These are phyloP conservation scores for Caenorhabditis latens DNA, from an alignment of 1,140 invertebrate genomes.

Conservation along the genomic window DNA sequence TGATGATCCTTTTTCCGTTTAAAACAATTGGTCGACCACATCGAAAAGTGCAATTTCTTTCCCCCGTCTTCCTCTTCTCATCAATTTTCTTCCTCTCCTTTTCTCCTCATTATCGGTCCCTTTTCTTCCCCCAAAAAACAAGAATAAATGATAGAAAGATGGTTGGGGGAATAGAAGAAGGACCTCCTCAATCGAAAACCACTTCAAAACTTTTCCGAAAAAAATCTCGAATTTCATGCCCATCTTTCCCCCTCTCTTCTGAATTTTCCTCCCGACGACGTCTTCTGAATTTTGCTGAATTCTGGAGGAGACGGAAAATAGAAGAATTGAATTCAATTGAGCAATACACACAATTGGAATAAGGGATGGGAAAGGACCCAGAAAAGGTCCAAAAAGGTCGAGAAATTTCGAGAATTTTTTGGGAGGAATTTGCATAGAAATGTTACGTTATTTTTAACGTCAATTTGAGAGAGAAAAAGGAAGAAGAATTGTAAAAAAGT, in stretches of 20 bases:
- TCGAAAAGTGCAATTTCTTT: background rate
- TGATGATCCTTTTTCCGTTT: background rate
- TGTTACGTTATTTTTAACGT: too few relatives aligned
- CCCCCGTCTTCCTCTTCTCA: background rate
- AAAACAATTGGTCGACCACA: background rate
- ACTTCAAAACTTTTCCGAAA: slow-evolving; percentile 15
- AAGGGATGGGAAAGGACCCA: background rate
- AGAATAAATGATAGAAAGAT: background rate
- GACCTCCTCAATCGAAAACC: background rate
- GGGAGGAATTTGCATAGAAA: background rate
- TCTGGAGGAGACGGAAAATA: background rate
- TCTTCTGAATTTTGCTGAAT: background rate
- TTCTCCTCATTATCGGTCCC: background rate
- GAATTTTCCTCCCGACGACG: background rate
- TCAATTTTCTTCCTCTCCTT: background rate
- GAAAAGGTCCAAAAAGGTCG: background rate
- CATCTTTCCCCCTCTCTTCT: background rate
- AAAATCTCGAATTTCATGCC: slow-evolving; percentile 33
- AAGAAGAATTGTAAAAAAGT: background rate
- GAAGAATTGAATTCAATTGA: slow-evolving; percentile 31
- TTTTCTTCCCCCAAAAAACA: background rate
- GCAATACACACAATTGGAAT: slow-evolving; percentile 10
- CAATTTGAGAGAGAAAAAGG: too few relatives aligned
- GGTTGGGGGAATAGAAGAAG: background rate
- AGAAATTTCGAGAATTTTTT: background rate